Evolutionary conservation across 2,888 invertebrate species (phyloP), one percentile per base, ranked within the genome.

Genomic region (Drosophila mulleri): DNA sequence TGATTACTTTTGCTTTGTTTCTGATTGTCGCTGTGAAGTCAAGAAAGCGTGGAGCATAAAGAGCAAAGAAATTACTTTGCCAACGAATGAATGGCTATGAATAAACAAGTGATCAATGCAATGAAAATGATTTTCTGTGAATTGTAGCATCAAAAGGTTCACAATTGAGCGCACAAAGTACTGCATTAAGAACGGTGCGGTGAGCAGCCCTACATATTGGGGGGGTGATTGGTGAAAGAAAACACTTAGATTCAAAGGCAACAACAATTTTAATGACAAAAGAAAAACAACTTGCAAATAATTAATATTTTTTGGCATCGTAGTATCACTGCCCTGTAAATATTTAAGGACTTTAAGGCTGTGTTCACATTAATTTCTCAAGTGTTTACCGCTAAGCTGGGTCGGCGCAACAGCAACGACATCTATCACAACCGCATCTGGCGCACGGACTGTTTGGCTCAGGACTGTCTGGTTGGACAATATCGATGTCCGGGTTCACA

Each of bases 21-120:
- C 61, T 69, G 75, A 74, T 75, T 63, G 68, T 70, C 53, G 70
- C 75, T 76, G 69, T 75, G 76, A 74, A 76, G 76, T 83, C 77
- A 87, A 74, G 80, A 64, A 71, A 70, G 74, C 82, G 67, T 81
- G 63, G 75, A 73, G 62, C 72, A 68, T 52, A 84, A 82, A 80
- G 82, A 82, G 77, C 80, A 84, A 84, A 91, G 91, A 86, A 89
- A 91, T 91, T 91, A 91, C 89, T 91, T 91, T 91, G 86, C 90
- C 84, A 90, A 91, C 91, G 91, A 91, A 83, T 90, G 91, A 90
- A 86, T 84, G 88, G 78, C 83, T 89, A 78, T 76, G 90, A 87
- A 91, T 91, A 91, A 91, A 91, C 91, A 91, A 89, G 86, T 91
- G 91, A 90, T 91, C 91, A 91, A 90, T 90, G 90, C 86, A 80